A percentile compares a stretch with the other conserved stretches of the same genome.
Conservation (phyloP, 2,888 invertebrate species). For the Drosophila antonietae region DNA sequence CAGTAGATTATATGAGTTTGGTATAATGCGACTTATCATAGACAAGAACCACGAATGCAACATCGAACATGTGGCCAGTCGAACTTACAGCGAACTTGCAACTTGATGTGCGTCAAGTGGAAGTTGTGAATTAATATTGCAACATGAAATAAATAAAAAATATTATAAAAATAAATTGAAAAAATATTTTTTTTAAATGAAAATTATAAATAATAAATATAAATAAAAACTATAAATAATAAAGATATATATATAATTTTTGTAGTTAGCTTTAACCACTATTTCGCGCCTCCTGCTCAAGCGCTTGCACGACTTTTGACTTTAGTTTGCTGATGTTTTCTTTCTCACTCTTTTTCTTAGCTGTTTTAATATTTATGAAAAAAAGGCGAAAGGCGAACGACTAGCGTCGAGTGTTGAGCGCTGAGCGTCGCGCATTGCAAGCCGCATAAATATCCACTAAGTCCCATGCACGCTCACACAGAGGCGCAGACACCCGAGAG, state of each 20-base stretch:
- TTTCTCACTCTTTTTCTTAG: slow-evolving; percentile 22
- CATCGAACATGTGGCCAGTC: slow-evolving; percentile 23
- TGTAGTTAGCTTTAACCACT: not conserved
- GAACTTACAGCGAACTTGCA: slow-evolving; percentile 16
- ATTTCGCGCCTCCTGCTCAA: not conserved
- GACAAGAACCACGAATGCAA: slow-evolving; percentile 44
- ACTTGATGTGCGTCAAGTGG: slow-evolving; percentile 14
- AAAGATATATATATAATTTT: no score
- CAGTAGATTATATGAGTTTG: not conserved
- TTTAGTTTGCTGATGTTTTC: slow-evolving; percentile 50
- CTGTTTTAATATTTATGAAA: slow-evolving; percentile 80
- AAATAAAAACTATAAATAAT: not conserved
- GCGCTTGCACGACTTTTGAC: slow-evolving; percentile 65
- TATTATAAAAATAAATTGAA: not conserved
- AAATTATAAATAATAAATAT: not conserved
- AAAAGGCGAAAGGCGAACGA: slow-evolving; percentile 49
- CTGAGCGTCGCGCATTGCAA: slow-evolving; percentile 63
- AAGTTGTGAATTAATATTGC: not conserved
- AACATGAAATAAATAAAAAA: slow-evolving; percentile 7
- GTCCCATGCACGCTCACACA: slow-evolving; percentile 48
- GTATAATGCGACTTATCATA: slow-evolving; percentile 38
- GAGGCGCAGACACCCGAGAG: not conserved
- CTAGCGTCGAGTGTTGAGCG: slow-evolving; percentile 47
- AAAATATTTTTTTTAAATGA: not conserved
- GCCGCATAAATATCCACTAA: slow-evolving; percentile 78